Base-by-base conservation (phyloP, 92 coral and sea anemone species). In the Zoanthus gigantus region DNA sequence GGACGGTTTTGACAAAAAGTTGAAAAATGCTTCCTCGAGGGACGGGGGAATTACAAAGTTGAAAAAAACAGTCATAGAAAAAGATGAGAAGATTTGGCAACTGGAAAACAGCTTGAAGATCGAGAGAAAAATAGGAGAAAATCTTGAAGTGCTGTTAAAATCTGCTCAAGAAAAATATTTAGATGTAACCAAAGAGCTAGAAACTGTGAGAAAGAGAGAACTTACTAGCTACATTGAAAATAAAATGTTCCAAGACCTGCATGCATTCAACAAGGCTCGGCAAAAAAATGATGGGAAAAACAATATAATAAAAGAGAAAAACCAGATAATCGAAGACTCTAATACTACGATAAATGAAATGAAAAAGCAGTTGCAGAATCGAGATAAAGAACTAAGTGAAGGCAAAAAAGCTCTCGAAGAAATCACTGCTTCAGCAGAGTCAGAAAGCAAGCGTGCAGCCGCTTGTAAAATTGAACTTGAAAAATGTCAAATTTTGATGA, bases 121-220 rank as follows among this genome's bases (percentile, higher is more conserved):
- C 48, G 96, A 94, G 78, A 92, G 60, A 66, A 93, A 92, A 46
- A 72, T 68, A 72, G 83, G 83, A 28, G 83, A 83, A 11, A 88
- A 78, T 28, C 78, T 91, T 61, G 79, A 71, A 42, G 83, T 88
- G 56, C 56, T 50, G 9, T 50, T 50, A 50, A 50, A 50, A 50
- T 50, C 9, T 50, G 56, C 56, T 4, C 56, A 50, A 50, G 56
- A 50, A 50, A 50, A 11, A 50, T 50, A 50, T 50, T 11, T 50
- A 50, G 56, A 50, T 50, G 56, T 7, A 50, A 50, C 12, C 56
- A 50, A 50, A 7, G 56, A 50, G 12, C 56, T 50, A 50, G 56
- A 50, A 7, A 0, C 56, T 4, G 56, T 50, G 12, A 50, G 12
- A 50, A 7, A 11, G 56, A 50, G 56, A 50, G 56, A 50, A 50